These are phyloP conservation scores for Drosophila picticornis DNA, from an alignment of 2,888 invertebrate genomes.

Conservation along the genomic window DNA sequence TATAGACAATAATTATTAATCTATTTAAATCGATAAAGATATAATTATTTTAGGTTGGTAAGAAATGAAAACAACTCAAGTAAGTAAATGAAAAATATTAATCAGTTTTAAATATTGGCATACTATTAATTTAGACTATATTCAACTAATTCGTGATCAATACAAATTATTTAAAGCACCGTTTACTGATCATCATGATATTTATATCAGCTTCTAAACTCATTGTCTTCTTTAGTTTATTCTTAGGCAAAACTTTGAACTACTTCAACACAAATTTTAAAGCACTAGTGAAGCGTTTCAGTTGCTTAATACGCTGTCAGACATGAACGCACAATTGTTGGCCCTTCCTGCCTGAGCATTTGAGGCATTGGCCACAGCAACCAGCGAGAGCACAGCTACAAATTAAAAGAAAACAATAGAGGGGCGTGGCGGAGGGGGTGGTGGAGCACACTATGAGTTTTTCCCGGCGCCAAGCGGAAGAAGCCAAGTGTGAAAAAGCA, in stretches of 20 bases:
- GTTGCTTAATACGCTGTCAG: conserved; percentile 39
- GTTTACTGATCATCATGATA: not conserved
- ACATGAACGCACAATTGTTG: conserved; percentile 31
- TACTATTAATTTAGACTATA: not conserved
- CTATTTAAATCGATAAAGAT: not conserved
- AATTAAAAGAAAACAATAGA: conserved; percentile 79
- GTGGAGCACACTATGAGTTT: conserved; percentile 23
- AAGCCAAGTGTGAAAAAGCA: conserved; percentile 77
- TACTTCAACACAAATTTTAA: conserved; percentile 11
- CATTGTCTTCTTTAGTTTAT: not conserved
- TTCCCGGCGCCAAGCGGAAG: conserved; percentile 63
- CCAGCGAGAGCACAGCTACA: conserved; percentile 42
- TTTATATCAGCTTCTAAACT: not conserved
- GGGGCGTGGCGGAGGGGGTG: not conserved
- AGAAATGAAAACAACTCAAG: not conserved
- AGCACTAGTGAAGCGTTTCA: conserved; percentile 19
- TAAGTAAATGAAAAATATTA: not conserved
- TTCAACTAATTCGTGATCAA: not conserved
- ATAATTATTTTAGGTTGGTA: not conserved
- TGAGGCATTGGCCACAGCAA: conserved; percentile 33
- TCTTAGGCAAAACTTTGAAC: conserved; percentile 2
- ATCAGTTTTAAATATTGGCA: not conserved
- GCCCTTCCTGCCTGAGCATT: conserved; percentile 20
- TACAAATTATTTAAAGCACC: not conserved
- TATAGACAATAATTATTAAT: not conserved